Percentiles rank a stretch among this genome's conserved stretches.
Evolutionary conservation across 2,113 vertebrate genomes (phyloP).

Genomic region (Eclectus roratus): DNA sequence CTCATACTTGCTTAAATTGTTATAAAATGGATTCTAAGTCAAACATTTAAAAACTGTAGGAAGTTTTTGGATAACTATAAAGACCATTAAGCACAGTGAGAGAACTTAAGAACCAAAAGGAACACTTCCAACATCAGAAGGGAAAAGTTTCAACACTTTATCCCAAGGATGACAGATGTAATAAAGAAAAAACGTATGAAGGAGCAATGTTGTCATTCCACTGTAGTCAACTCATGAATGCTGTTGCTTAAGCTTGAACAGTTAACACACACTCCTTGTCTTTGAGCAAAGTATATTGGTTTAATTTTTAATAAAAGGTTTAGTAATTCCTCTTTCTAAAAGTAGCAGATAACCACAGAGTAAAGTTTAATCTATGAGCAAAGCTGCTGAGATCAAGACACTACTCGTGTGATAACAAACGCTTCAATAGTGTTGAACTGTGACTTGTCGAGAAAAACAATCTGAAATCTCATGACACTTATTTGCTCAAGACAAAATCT

Average conservation of each 20-base stretch:
- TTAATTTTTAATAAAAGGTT: not conserved
- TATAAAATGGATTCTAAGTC: not conserved
- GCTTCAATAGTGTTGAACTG: not conserved
- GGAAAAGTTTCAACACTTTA: not conserved
- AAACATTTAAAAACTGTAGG: not conserved
- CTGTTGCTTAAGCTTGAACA: not conserved
- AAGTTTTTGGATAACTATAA: not conserved
- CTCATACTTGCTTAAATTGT: not conserved
- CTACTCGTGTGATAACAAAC: not conserved
- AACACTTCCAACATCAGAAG: not conserved
- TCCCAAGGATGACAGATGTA: not conserved
- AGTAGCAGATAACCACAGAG: not conserved
- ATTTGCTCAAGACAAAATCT: not conserved
- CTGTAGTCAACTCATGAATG: not conserved
- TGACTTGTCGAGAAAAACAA: not conserved
- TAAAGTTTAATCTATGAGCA: not conserved
- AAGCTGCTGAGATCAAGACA: not conserved
- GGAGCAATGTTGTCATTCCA: not conserved
- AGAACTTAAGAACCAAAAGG: not conserved
- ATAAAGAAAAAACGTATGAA: not conserved
- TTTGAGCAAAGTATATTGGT: not conserved
- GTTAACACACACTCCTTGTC: rapidly evolving
- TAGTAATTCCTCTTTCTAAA: not conserved
- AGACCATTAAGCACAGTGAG: not conserved
- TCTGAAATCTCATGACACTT: not conserved